phyloP scores from a whole-genome alignment of 1,140 invertebrate genomes.

The Micrasema minimum region DNA sequence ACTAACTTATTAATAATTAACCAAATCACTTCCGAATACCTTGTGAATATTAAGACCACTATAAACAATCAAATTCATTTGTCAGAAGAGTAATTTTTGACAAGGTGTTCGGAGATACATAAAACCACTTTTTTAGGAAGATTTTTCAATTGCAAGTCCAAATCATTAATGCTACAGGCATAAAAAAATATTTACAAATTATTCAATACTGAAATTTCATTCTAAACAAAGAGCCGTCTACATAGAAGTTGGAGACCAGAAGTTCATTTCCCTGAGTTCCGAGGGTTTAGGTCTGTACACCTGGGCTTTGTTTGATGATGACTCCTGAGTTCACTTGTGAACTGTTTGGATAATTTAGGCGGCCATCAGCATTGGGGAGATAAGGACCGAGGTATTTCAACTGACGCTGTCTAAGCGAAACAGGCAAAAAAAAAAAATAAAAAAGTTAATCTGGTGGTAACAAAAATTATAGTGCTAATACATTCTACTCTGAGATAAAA shows the following conservation, averaged over 20 bases:
- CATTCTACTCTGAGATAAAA: too few species aligned
- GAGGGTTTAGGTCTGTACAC: conserved; percentile 73
- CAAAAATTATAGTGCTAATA: too few species aligned
- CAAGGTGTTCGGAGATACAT: background rate
- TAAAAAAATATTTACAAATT: conserved; percentile 33
- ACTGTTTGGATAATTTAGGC: conserved; percentile 56
- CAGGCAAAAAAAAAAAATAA: conserved; percentile 55
- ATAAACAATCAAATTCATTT: background rate
- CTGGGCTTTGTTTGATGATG: conserved; percentile 42
- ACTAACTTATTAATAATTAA: background rate
- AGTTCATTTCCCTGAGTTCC: conserved; percentile 83
- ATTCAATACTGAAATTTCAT: conserved; percentile 34
- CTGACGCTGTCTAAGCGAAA: conserved; percentile 60
- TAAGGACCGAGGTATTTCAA: conserved; percentile 62
- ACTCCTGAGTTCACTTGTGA: conserved; percentile 39
- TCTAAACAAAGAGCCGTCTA: conserved; percentile 55
- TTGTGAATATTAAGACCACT: background rate
- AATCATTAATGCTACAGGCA: conserved; percentile 29
- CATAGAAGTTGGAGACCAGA: conserved; percentile 86
- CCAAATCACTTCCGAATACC: background rate
- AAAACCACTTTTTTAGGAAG: background rate
- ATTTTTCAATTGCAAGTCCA: conserved; percentile 13
- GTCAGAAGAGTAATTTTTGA: background rate
- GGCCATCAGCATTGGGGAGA: conserved; percentile 57
- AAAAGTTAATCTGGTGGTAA: too few species aligned